Base-by-base conservation (phyloP, 1,140 invertebrate species). In the Scaptomyza montana region DNA sequence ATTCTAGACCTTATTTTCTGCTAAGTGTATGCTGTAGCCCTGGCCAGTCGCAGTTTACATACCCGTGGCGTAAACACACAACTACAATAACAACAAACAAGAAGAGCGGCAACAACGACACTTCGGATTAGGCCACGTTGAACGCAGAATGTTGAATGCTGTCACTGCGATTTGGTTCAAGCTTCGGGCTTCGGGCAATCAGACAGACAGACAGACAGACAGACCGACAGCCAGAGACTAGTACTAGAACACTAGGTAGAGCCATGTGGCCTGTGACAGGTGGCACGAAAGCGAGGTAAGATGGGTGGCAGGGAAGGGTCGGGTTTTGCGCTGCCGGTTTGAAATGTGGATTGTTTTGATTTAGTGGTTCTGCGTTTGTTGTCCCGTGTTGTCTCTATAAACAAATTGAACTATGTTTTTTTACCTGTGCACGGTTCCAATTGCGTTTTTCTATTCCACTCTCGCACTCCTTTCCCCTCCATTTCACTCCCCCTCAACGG, bases 81-180 rank as follows among this genome's bases (percentile, higher is more conserved):
- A 47, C 46, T 49, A n/a, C 46, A 65, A 36, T 54, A 49, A 28
- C 69, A 69, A n/a, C 59, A 45, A 33, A 43, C 69, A 69, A 19
- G 50, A 25, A 33, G 21, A 63, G 25, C 59, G 46, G n/a, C 71
- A 43, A 8, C 59, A 57, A 57, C 47, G 59, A 63, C 69, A 68
- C 47, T 64, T 69, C 46, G 60, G 77, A 77, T 73, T 80, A 73
- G 67, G 19, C 57, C 56, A 68, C 56, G 70, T 67, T 51, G 47
- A 51, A 70, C 30, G 60, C 46, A 10, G 49, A 61, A 62, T 39
- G 49, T 53, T 66, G 62, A 71, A 65, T 71, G 62, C 62, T 71
- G 62, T 66, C 68, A 51, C 46, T 57, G 61, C 25, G 68, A 51
- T 71, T 65, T 57, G 50, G 36, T 47, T 46, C 51, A 47, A 30